phyloP scores from a whole-genome alignment of 1,140 invertebrate species.

The Asobara japonica region DNA sequence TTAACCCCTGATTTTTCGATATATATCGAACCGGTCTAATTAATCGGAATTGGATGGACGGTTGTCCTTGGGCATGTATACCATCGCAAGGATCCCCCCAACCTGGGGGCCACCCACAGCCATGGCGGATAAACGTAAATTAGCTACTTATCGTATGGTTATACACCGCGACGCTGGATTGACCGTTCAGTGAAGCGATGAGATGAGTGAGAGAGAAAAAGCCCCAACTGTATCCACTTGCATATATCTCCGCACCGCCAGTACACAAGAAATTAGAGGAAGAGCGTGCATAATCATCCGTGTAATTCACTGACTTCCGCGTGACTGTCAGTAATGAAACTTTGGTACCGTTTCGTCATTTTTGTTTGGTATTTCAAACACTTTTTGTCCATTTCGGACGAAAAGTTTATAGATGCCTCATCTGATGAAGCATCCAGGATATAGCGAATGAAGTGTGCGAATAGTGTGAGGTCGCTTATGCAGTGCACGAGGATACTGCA shows the following conservation, averaged over 20 bases:
- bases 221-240: neutral
- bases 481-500: too few relatives aligned
- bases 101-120: slow-evolving; percentile 36
- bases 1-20: slow-evolving; percentile 43
- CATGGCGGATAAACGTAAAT: slow-evolving; percentile 55
- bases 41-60: slow-evolving; percentile 50
- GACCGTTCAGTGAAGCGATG: slow-evolving; percentile 9
- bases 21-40: slow-evolving; percentile 58
- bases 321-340: slow-evolving; percentile 21
- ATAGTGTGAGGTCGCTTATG: too few relatives aligned
- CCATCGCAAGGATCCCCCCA: slow-evolving; percentile 46
- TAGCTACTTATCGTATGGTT: slow-evolving; percentile 57
- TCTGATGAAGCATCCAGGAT: neutral
- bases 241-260: neutral
- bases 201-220: neutral
- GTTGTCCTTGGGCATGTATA: slow-evolving; percentile 15
- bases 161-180: slow-evolving; percentile 22
- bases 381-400: too few relatives aligned
- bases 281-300: slow-evolving; percentile 28
- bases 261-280: slow-evolving; percentile 23
- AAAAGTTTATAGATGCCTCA: neutral
- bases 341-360: slow-evolving; percentile 4
- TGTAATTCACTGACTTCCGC: slow-evolving; percentile 32
- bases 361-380: neutral
- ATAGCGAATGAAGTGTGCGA: too few relatives aligned